Base-by-base conservation (phyloP, 2,888 invertebrate species). In the Tenthredo mesomela region DNA sequence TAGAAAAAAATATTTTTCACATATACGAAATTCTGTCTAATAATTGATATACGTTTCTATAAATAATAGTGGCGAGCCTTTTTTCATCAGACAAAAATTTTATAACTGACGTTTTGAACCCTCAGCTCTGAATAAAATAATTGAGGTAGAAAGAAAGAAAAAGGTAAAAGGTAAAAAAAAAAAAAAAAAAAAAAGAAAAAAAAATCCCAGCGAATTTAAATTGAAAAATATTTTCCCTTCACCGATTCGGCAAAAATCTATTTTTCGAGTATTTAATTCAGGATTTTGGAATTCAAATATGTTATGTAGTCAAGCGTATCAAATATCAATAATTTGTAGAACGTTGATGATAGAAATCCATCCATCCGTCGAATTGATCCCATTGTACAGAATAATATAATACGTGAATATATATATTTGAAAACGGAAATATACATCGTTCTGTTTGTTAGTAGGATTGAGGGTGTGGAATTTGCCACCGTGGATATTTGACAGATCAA, bases 41-140 rank as follows among this genome's bases (percentile, higher is more conserved):
- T 12, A n/a, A n/a, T n/a, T n/a, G n/a, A 4, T 1, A 37, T 47
- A 47, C 15, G 3, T 47, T 3, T 47, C 9, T 47, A 15, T n/a
- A n/a, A n/a, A n/a, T n/a, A n/a, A 15, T 18, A 25, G 21, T 7
- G 3, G 10, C 25, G 61, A 61, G n/a, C 70, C 29, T 12, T 70
- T 70, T 70, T 70, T 29, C 21, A 61, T 10, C 10, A 61, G 25
- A 0, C 18, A 15, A 50, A 50, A n/a, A 61, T 6, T 10, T n/a
- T 25, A n/a, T 7, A 61, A 61, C n/a, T 25, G 61, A 61, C 61
- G 61, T 61, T 61, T 61, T 21, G 15, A 50, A 21, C 25, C n/a
- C 61, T 61, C n/a, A n/a, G n/a, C 61, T 25, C 25, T 25, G 61
- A 61, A 61, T 61, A 61, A 25, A 61, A 61, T 61, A 61, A 61